Percentiles rank a stretch among this genome's conserved stretches.
phyloP scores from a whole-genome alignment of 2,888 invertebrate genomes.

The Geotrupes spiniger region DNA sequence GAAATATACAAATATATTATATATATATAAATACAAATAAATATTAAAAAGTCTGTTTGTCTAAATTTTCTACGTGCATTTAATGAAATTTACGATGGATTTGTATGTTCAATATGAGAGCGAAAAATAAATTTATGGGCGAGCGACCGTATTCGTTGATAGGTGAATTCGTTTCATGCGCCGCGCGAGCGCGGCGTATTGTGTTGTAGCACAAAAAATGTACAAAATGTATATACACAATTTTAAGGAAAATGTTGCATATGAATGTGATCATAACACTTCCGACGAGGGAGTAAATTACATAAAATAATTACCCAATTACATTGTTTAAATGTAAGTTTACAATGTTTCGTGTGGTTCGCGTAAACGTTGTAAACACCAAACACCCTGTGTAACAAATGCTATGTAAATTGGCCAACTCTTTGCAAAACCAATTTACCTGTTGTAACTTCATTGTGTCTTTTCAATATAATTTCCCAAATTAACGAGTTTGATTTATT shows the following conservation, averaged over 20 bases:
- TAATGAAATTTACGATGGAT: conserved; percentile 16
- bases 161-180: conserved; percentile 18
- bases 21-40: conserved; percentile 9
- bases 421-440: conserved; percentile 25
- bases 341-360: too few relatives aligned
- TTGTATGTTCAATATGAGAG: neutral
- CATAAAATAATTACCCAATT: neutral
- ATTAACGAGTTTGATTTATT: conserved; percentile 20
- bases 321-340: neutral
- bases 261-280: conserved; percentile 43
- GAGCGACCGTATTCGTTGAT: conserved; percentile 6
- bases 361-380: neutral
- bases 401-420: too few relatives aligned
- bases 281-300: conserved; percentile 29
- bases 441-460: conserved; percentile 36
- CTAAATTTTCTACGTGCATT: conserved; percentile 23
- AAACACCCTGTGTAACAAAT: neutral
- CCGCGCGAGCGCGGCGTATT: conserved; percentile 17
- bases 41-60: conserved; percentile 8
- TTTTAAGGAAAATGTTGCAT: conserved; percentile 37
- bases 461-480: conserved; percentile 35
- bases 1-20: conserved; percentile 2
- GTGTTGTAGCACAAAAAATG: conserved; percentile 22
- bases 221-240: conserved; percentile 45
- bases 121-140: conserved; percentile 2